Base-by-base conservation (phyloP, 2,797 vertebrate genomes). In the Microcaecilia unicolor region DNA sequence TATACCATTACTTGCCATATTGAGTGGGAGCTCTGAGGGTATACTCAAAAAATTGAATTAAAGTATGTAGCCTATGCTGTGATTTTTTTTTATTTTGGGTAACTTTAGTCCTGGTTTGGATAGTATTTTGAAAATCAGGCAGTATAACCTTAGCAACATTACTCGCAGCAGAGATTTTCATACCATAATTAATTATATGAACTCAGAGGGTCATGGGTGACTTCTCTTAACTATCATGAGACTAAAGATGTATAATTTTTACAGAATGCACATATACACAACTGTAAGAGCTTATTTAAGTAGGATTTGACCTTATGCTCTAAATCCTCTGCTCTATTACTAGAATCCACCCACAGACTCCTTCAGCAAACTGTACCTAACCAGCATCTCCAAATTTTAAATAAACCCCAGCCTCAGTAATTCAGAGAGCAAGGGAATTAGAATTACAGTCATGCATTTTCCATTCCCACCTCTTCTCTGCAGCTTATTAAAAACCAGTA, bases 251-350 rank as follows among this genome's bases (percentile, higher is more conserved):
- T 25, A 3, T 39, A 44, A 31, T 38, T 53, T 15, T 44, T 41
- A 48, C 48, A 51, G n/a, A 36, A 37, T 12, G 34, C 21, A 1
- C 4, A 34, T 18, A 53, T 13, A 35, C 5, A 15, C 29, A 49
- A 31, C 38, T 44, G n/a, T n/a, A n/a, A n/a, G n/a, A n/a, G n/a
- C n/a, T n/a, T n/a, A n/a, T n/a, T n/a, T n/a, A n/a, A n/a, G n/a
- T n/a, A n/a, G n/a, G n/a, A n/a, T n/a, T n/a, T n/a, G n/a, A n/a
- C n/a, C n/a, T n/a, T n/a, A n/a, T n/a, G n/a, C n/a, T n/a, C n/a
- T 47, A 25, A 61, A 51, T 53, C 58, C 34, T 43, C 42, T 58
- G 22, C 70, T 71, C 49, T 49, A 35, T 66, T 58, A 56, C 38
- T 33, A 48, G 12, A 43, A 21, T 57, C 38, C 5, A 29, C 41